These are phyloP conservation scores for Limnephilus rhombicus DNA, from an alignment of 2,888 invertebrate genomes.

Conservation along the genomic window DNA sequence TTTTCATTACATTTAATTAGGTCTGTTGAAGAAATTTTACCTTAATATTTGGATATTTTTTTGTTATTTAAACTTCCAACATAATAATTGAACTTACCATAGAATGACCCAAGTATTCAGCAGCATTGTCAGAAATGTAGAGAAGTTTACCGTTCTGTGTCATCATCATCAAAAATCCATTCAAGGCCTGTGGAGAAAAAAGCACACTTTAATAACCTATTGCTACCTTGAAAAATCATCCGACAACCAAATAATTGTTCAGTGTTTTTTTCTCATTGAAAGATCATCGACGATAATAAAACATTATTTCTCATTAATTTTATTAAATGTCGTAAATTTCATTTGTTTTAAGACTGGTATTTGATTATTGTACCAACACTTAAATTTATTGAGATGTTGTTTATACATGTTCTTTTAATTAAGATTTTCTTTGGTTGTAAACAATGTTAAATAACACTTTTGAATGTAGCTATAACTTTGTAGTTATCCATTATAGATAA, in stretches of 20 bases:
- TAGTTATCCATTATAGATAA: no score
- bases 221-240: not conserved
- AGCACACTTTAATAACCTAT: not conserved
- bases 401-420: not conserved
- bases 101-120: slow-evolving; percentile 98
- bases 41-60: not conserved
- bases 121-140: slow-evolving; percentile 99
- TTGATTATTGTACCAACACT: not conserved
- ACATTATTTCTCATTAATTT: not conserved
- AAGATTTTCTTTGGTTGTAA: not conserved
- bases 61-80: not conserved
- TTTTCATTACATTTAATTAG: no score
- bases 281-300: not conserved
- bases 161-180: slow-evolving; percentile 98
- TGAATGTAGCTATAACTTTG: no score
- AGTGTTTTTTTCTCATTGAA: not conserved
- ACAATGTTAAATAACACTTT: not conserved
- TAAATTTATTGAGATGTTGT: not conserved
- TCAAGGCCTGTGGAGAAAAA: slow-evolving; percentile 87
- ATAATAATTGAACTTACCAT: slow-evolving; percentile 86
- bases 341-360: not conserved
- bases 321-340: not conserved
- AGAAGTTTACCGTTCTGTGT: slow-evolving; percentile 98
- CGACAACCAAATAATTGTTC: not conserved
- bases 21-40: not conserved